phyloP scores from a whole-genome alignment of 1,140 invertebrate species.

The Aphis gossypii region DNA sequence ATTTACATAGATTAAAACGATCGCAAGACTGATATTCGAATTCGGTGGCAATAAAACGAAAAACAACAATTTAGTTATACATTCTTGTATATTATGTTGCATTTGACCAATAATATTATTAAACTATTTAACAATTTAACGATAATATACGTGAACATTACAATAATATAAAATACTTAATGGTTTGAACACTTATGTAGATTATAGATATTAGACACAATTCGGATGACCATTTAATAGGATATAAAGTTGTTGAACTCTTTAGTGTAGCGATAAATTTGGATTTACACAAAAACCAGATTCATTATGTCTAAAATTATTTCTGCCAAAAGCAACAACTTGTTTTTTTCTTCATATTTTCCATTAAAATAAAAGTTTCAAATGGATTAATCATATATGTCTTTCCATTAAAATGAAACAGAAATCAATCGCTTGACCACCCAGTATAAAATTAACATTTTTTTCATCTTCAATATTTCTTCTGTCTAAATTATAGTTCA shows the following conservation, averaged over 20 bases:
- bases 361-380: slow-evolving; percentile 23
- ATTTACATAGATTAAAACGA: slow-evolving; percentile 17
- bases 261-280: slow-evolving; percentile 11
- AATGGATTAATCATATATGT: background rate
- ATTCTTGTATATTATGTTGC: background rate
- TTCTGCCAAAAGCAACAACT: background rate
- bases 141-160: background rate
- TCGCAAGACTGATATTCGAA: background rate
- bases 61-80: slow-evolving; percentile 9
- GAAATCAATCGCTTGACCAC: background rate
- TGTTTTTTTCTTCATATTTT: background rate
- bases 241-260: slow-evolving; percentile 32
- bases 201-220: background rate
- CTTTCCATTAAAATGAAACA: background rate
- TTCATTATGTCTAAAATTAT: background rate
- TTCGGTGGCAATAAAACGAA: background rate
- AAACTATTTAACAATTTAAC: background rate
- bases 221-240: background rate
- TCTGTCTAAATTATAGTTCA: background rate
- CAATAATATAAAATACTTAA: slow-evolving; percentile 41
- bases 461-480: background rate
- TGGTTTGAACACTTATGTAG: background rate
- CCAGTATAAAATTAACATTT: background rate
- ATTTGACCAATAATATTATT: slow-evolving; percentile 17
- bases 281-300: slow-evolving; percentile 16